Percentiles rank a stretch among this genome's conserved stretches.
These are phyloP conservation scores for Falco punctatus DNA, from an alignment of 2,113 vertebrate species.

Conservation along the genomic window DNA sequence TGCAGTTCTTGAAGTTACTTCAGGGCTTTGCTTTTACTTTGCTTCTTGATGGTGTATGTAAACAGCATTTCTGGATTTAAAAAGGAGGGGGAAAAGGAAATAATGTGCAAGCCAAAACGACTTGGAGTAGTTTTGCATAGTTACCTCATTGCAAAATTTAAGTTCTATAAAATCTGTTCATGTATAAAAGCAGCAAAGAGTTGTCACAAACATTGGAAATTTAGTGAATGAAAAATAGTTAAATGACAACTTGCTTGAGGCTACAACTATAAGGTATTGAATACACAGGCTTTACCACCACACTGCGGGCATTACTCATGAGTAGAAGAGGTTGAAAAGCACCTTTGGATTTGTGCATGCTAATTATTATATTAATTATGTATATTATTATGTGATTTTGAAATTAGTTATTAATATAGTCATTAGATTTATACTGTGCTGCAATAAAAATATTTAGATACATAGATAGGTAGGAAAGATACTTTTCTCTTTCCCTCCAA, in stretches of 20 bases:
- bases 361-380: background rate
- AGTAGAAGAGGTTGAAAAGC: background rate
- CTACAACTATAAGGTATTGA: accelerated
- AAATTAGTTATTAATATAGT: background rate
- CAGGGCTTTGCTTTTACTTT: background rate
- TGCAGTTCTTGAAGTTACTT: background rate
- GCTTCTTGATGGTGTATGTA: accelerated
- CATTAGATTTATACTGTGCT: background rate
- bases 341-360: background rate
- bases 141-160: background rate
- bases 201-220: background rate
- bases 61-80: background rate
- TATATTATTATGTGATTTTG: background rate
- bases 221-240: background rate
- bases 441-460: background rate
- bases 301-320: accelerated
- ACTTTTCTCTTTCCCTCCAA: background rate
- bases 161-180: background rate
- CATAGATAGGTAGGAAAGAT: background rate
- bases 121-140: background rate
- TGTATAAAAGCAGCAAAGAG: background rate
- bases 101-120: background rate
- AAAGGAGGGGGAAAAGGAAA: background rate
- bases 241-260: background rate
- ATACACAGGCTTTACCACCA: background rate